Base-by-base conservation (phyloP, 2,113 vertebrate genomes). In the Centrocercus urophasianus region DNA sequence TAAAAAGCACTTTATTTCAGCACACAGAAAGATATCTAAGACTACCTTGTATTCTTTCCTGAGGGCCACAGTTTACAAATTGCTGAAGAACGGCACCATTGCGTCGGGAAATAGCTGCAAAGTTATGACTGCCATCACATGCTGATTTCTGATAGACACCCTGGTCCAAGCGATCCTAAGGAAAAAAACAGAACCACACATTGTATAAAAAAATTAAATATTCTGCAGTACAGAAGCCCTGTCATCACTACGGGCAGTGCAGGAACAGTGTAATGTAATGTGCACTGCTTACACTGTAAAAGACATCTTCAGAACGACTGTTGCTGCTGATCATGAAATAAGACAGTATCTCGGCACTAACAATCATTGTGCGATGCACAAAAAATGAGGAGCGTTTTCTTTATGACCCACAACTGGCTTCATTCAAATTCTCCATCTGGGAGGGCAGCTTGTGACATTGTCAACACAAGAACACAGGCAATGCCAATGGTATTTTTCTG, bases 401-500 rank as follows among this genome's bases (percentile, higher is more conserved):
- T 86, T 61, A 88, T 96, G 96, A 96, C 95, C 97, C 96, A 97
- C 93, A 96, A 97, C 96, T 97, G 97, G 95, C 97, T 98, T 94
- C 89, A 97, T 91, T 96, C 95, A 96, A 96, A 96, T 91, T 86
- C 95, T 97, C 98, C 98, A 98, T 98, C 98, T 98, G 98, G 97
- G 97, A 98, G 94, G 96, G 96, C 98, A 98, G 98, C 97, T 97
- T 98, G 97, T 97, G 97, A 97, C 96, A 97, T 73, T 96, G 96
- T 97, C 97, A 97, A 97, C 95, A 97, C 89, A 96, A 97, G 97
- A 96, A 97, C 66, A 95, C 1, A 84, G 97, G 94, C 97, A 94
- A 97, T 97, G 97, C 98, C 98, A 98, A 97, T 93, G 98, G 96
- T 96, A 96, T 97, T 97, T 97, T 93, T 97, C 96, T 98, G 98